Base-by-base conservation (phyloP, 2,113 vertebrate genomes). In the Rutilus rutilus region DNA sequence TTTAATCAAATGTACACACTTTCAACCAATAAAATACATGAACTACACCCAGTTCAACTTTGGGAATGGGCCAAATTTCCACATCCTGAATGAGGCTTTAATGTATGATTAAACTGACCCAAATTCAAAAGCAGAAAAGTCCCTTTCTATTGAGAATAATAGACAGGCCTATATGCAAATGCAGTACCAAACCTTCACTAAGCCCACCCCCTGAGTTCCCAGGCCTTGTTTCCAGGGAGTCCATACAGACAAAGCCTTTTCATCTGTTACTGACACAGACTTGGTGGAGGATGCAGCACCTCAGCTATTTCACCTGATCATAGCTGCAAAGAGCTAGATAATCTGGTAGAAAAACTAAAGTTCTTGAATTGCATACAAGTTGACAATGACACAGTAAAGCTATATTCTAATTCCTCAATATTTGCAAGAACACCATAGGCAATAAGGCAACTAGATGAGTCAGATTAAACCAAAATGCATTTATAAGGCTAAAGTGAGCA, bases 131-230 rank as follows among this genome's bases (percentile, higher is more conserved):
- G 27, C 25, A 67, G 45, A 69, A 82, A 82, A 69, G 62, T 69
- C 17, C 9, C 42, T 82, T 82, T 67, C 42, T 33, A 14, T 9
- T 19, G 62, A 67, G 62, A 67, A 82, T 69, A 69, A 82, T 82
- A 82, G 45, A 52, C 42, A 82, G 45, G 79, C 45, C 17, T 33
- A 82, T 52, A 82, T 82, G 79, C 27, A 82, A 82, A 82, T 82
- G 60, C 6, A 6, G 64, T 4, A 50, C 27, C 79, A 69, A 80
- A 47, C 15, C 59, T 80, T 64, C n/a, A 27, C 59, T 64, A 64
- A 80, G n/a, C 78, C 59, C 39, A 79, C 78, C 78, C 62, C 42
- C 25, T 33, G 45, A 69, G 62, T 30, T 69, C 62, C 45, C 79
- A 69, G 19, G 79, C 27, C 11, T 69, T 23, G 12, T 25, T 82